Evolutionary conservation across 2,888 invertebrate species (phyloP).

Genomic region (Calephelis perditalis): DNA sequence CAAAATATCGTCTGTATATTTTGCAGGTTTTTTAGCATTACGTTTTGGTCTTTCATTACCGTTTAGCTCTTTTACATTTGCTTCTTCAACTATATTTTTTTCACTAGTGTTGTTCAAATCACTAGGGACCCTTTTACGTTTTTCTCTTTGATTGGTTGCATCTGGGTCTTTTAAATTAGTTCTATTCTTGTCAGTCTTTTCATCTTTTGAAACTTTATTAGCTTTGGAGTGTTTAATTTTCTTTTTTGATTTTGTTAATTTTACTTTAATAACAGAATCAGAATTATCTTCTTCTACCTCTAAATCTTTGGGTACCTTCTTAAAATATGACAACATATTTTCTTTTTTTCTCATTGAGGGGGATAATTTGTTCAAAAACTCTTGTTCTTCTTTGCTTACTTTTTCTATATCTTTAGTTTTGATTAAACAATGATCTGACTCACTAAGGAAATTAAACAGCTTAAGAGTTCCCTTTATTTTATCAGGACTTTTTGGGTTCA

Average conservation of each 20-base stretch:
- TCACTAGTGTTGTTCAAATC: constrained; percentile 25
- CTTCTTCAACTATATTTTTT: constrained; percentile 14
- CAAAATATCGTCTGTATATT: constrained; percentile 51
- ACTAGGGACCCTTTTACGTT: constrained; percentile 34
- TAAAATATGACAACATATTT: constrained; percentile 79
- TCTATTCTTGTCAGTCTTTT: not conserved
- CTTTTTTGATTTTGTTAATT: constrained; percentile 46
- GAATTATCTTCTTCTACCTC: constrained; percentile 33
- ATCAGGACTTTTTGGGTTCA: not conserved
- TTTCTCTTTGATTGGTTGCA: constrained; percentile 15
- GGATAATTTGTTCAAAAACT: constrained; percentile 73
- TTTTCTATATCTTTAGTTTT: constrained; percentile 33
- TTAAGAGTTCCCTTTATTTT: constrained; percentile 36
- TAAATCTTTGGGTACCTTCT: constrained; percentile 62
- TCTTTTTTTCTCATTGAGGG: constrained; percentile 79
- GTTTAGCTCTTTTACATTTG: constrained; percentile 17
- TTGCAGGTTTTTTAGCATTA: constrained; percentile 54
- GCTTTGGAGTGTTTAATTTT: constrained; percentile 37
- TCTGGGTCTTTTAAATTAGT: not conserved
- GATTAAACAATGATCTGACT: constrained; percentile 29
- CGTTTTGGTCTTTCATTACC: constrained; percentile 51
- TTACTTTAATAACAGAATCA: constrained; percentile 50
- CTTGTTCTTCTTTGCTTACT: constrained; percentile 52
- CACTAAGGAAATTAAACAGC: constrained; percentile 48
- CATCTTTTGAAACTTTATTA: not conserved